A percentile compares a stretch with the other conserved stretches of the same genome.
Evolutionary conservation across 2,888 invertebrate species (phyloP).

Genomic region (Cerceris ruficornis): DNA sequence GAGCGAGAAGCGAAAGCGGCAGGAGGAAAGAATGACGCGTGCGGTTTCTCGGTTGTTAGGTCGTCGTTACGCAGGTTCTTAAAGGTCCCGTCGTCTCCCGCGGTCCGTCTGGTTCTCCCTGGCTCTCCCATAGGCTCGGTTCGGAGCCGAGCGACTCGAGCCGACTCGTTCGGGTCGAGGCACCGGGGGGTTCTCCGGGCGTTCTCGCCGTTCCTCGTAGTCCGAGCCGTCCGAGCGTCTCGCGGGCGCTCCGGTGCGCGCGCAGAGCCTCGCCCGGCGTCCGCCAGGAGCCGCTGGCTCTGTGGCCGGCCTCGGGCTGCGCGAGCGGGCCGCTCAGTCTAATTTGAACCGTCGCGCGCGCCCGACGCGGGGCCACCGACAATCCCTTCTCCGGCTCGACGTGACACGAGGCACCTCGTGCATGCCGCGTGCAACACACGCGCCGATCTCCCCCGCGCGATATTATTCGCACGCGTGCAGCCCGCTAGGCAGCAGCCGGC

Average conservation of each 20-base stretch:
- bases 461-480: slow-evolving; percentile 54
- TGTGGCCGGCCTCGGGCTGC: slow-evolving; percentile 80
- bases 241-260: slow-evolving; percentile 71
- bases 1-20: not conserved
- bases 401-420: slow-evolving; percentile 70
- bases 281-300: slow-evolving; percentile 80
- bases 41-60: slow-evolving; percentile 70
- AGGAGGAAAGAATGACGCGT: slow-evolving; percentile 39
- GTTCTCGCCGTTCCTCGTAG: not conserved
- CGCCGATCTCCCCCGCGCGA: slow-evolving; percentile 62
- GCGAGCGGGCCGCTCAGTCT: slow-evolving; percentile 81
- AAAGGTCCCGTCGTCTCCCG: slow-evolving; percentile 64
- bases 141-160: too few species aligned
- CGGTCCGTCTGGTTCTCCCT: slow-evolving; percentile 45
- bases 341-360: slow-evolving; percentile 82
- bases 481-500: not conserved
- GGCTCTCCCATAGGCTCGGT: slow-evolving; percentile 37
- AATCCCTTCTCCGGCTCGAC: slow-evolving; percentile 67
- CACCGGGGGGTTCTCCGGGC: not conserved
- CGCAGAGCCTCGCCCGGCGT: slow-evolving; percentile 80
- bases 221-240: not conserved
- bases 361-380: slow-evolving; percentile 76
- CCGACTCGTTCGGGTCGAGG: not conserved
- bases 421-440: slow-evolving; percentile 67
- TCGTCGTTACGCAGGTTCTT: slow-evolving; percentile 73